Percentiles rank a stretch among this genome's conserved stretches.
phyloP scores from a whole-genome alignment of 2,888 invertebrate genomes.

The Neoscelio sp. region DNA sequence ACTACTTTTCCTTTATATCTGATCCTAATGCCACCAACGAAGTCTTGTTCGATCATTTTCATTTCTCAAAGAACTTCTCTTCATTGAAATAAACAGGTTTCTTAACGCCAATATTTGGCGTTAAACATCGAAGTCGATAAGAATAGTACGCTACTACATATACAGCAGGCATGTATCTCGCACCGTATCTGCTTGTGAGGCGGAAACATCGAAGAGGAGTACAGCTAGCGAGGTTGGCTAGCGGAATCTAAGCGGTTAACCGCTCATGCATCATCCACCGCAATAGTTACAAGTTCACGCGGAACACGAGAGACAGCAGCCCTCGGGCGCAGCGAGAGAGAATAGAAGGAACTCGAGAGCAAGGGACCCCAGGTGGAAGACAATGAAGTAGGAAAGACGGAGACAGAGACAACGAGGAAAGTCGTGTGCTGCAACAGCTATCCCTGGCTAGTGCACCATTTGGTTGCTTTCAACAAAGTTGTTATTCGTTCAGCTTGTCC shows the following conservation, averaged over 20 bases:
- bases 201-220: slow-evolving; percentile 71
- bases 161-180: neutral
- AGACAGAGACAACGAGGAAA: slow-evolving; percentile 51
- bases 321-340: slow-evolving; percentile 42
- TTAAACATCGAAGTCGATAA: slow-evolving; percentile 6
- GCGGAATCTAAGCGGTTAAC: slow-evolving; percentile 75
- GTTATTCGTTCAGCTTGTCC: slow-evolving; percentile 69
- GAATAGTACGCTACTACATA: slow-evolving; percentile 9
- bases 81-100: slow-evolving; percentile 12
- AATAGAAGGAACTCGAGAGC: slow-evolving; percentile 54
- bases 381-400: slow-evolving; percentile 49
- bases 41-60: neutral
- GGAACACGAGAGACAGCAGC: slow-evolving; percentile 66
- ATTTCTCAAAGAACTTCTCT: neutral
- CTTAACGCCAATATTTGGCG: slow-evolving; percentile 12
- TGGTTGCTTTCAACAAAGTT: slow-evolving; percentile 73
- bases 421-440: slow-evolving; percentile 57
- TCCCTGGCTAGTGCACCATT: slow-evolving; percentile 71
- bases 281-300: slow-evolving; percentile 76
- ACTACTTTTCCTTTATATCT: too few species aligned
- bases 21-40: too few species aligned
- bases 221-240: slow-evolving; percentile 59
- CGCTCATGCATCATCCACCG: slow-evolving; percentile 77
- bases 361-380: slow-evolving; percentile 52
- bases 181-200: slow-evolving; percentile 68